Conservation (phyloP, 2,888 invertebrate genomes). For the Phasia obesa region DNA sequence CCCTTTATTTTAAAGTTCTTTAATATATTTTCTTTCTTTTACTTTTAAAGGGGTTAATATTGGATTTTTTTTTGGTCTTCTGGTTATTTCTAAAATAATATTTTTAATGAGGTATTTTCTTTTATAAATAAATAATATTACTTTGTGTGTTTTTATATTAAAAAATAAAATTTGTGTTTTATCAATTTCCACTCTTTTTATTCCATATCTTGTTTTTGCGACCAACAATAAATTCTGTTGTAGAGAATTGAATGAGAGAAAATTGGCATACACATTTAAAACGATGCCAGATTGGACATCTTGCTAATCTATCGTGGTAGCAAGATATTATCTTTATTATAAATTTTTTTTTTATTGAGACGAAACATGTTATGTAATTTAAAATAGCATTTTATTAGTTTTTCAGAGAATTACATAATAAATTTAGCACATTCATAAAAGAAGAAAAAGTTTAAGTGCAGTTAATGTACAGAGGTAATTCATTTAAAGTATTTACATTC, state of each 20-base stretch:
- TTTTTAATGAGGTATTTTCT: not conserved
- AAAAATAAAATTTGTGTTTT: not conserved
- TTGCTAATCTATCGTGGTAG: not conserved
- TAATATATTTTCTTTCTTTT: slow-evolving; percentile 32
- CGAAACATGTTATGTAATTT: too few relatives aligned
- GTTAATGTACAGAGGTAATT: too few relatives aligned
- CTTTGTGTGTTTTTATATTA: not conserved
- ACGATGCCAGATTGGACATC: slow-evolving; percentile 39
- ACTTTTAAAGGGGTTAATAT: slow-evolving; percentile 26
- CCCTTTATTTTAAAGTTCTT: slow-evolving; percentile 31
- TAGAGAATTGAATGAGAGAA: slow-evolving; percentile 50
- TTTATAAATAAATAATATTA: not conserved
- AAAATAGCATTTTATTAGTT: too few relatives aligned
- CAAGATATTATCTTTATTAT: too few relatives aligned
- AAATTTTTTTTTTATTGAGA: too few relatives aligned
- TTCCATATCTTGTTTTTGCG: slow-evolving; percentile 38
- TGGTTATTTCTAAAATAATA: slow-evolving; percentile 8
- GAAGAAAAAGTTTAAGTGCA: too few relatives aligned
- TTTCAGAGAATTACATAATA: too few relatives aligned
- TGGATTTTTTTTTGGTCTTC: slow-evolving; percentile 22
- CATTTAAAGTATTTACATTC: too few relatives aligned
- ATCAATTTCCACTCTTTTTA: slow-evolving; percentile 26
- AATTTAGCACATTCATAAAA: too few relatives aligned
- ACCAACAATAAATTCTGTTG: slow-evolving; percentile 54
- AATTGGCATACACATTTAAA: slow-evolving; percentile 36